A percentile compares a stretch with the other conserved stretches of the same genome.
These are phyloP conservation scores for Semotilus atromaculatus DNA, from an alignment of 2,797 vertebrate genomes.

Conservation along the genomic window DNA sequence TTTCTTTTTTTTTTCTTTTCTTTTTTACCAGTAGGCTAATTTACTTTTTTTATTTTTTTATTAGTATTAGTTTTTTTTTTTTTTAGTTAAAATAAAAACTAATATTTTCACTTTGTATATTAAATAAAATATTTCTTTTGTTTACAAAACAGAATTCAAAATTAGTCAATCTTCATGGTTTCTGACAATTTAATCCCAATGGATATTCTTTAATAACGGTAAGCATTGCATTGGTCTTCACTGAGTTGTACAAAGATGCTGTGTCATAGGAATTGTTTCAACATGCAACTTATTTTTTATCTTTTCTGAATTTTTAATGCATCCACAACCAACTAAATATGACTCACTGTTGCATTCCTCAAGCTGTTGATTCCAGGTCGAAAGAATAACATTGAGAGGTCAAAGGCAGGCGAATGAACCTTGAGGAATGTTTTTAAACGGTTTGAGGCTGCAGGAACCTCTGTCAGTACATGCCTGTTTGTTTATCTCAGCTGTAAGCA, in stretches of 20 bases:
- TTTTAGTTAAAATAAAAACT: too few relatives aligned
- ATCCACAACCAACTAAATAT: neutral
- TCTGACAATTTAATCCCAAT: neutral
- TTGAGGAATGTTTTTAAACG: constrained; percentile 43
- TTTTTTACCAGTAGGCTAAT: neutral
- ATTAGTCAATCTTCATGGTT: neutral
- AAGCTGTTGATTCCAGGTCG: neutral
- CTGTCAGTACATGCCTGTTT: constrained; percentile 24
- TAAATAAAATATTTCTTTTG: neutral
- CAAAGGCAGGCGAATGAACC: neutral
- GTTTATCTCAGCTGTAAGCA: neutral
- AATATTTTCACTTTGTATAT: neutral
- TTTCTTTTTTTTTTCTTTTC: neutral
- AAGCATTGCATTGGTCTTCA: constrained; percentile 8
- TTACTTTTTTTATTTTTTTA: too few relatives aligned
- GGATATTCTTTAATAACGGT: constrained; percentile 20
- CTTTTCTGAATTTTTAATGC: neutral
- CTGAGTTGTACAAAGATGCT: neutral
- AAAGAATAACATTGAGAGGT: constrained; percentile 6
- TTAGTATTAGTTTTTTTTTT: too few relatives aligned
- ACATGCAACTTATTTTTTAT: neutral
- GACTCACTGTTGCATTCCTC: neutral
- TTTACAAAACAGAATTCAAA: neutral
- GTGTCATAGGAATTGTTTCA: constrained; percentile 17
- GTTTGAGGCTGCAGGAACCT: constrained; percentile 17